Percentiles rank a stretch among this genome's conserved stretches.
Evolutionary conservation across 2,797 vertebrate species (phyloP).

Genomic region (Mallotus villosus): DNA sequence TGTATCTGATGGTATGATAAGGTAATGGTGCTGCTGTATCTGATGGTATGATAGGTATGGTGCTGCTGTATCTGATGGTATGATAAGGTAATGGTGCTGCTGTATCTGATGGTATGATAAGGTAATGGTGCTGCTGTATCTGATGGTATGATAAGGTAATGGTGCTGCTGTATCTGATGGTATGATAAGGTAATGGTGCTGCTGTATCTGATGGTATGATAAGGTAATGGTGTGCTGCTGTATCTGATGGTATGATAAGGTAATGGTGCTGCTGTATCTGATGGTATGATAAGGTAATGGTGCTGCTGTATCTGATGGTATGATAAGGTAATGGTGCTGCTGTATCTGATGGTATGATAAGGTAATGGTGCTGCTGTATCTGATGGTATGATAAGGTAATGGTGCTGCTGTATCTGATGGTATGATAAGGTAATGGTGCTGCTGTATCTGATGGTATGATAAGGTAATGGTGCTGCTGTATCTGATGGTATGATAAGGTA

Average conservation of each 20-base stretch:
- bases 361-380: constrained; percentile 70
- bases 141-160: constrained; percentile 87
- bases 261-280: constrained; percentile 61
- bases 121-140: constrained; percentile 70
- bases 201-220: constrained; percentile 75
- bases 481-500: constrained; percentile 88
- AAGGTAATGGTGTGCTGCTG: constrained; percentile 77
- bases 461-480: constrained; percentile 74
- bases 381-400: constrained; percentile 87
- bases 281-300: constrained; percentile 85
- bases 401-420: constrained; percentile 65
- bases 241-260: constrained; percentile 84
- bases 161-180: constrained; percentile 65
- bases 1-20: constrained; percentile 81
- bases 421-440: constrained; percentile 80
- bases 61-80: constrained; percentile 70
- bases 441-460: constrained; percentile 75
- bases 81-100: constrained; percentile 77
- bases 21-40: constrained; percentile 70
- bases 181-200: constrained; percentile 80
- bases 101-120: constrained; percentile 81
- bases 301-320: constrained; percentile 70
- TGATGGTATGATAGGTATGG: constrained; percentile 85
- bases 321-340: constrained; percentile 77
- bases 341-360: constrained; percentile 81